phyloP scores from a whole-genome alignment of 2,888 invertebrate genomes.

The Tipula vernalis region DNA sequence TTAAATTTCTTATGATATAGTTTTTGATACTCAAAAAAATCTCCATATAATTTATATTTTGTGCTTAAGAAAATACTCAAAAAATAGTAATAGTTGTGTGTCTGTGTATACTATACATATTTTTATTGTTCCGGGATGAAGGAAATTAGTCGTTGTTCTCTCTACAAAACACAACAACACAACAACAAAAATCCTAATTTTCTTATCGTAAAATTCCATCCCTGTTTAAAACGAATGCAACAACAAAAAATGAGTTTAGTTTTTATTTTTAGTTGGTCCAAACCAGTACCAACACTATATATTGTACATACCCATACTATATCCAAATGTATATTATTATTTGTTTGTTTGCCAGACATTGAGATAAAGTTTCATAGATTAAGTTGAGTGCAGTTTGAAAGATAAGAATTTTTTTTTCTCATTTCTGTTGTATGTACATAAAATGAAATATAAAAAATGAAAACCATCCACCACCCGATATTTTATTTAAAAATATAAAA shows the following conservation, averaged over 20 bases:
- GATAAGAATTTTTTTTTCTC: constrained; percentile 18
- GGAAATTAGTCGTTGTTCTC: neutral
- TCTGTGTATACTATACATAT: neutral
- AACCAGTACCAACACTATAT: neutral
- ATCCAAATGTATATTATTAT: neutral
- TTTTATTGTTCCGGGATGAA: neutral
- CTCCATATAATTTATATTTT: neutral
- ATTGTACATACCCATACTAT: neutral
- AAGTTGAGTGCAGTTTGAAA: constrained; percentile 24
- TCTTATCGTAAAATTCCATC: neutral
- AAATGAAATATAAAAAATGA: neutral
- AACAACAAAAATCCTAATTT: neutral
- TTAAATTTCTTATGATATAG: neutral
- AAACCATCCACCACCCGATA: neutral
- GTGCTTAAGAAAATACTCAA: neutral
- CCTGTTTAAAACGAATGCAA: neutral
- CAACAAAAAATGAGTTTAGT: neutral
- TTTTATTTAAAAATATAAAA: neutral
- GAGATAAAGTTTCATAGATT: constrained; percentile 24
- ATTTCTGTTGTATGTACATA: neutral
- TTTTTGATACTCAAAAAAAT: neutral
- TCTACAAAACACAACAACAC: neutral
- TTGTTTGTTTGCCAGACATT: constrained; percentile 21
- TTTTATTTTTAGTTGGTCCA: neutral
- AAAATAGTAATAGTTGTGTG: neutral